These are phyloP conservation scores for Merodon equestris DNA, from an alignment of 2,888 invertebrate genomes.

Conservation along the genomic window DNA sequence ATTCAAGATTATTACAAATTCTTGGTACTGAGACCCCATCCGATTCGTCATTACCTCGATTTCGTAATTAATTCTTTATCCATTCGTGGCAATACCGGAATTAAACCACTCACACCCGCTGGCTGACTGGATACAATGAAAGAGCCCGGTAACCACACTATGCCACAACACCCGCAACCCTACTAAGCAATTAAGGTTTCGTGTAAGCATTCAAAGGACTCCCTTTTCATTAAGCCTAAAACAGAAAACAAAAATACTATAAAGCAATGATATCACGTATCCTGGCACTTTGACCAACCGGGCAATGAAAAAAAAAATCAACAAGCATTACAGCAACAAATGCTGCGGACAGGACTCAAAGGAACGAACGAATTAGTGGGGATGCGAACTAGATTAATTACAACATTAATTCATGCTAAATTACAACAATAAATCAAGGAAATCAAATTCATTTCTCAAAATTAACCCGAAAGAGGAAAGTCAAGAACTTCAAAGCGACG, in stretches of 20 bases:
- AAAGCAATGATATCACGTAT: no score
- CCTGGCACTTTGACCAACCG: not conserved
- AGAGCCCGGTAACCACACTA: no score
- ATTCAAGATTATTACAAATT: not conserved
- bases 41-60: not conserved
- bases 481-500: conserved; percentile 2
- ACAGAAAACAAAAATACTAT: no score
- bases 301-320: no score
- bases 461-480: conserved; percentile 73
- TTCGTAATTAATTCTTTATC: not conserved
- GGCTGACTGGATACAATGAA: no score
- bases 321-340: conserved; percentile 4
- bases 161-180: no score
- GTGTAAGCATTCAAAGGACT: no score
- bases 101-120: no score
- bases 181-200: no score
- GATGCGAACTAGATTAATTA: conserved; percentile 74
- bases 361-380: conserved; percentile 12
- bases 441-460: conserved; percentile 78
- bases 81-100: no score
- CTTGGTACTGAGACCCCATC: no score
- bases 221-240: no score
- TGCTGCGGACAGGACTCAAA: not conserved
- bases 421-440: conserved; percentile 77
- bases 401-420: conserved; percentile 77